phyloP scores from a whole-genome alignment of 2,797 vertebrate species.

The Oreonectes daqikongensis region DNA sequence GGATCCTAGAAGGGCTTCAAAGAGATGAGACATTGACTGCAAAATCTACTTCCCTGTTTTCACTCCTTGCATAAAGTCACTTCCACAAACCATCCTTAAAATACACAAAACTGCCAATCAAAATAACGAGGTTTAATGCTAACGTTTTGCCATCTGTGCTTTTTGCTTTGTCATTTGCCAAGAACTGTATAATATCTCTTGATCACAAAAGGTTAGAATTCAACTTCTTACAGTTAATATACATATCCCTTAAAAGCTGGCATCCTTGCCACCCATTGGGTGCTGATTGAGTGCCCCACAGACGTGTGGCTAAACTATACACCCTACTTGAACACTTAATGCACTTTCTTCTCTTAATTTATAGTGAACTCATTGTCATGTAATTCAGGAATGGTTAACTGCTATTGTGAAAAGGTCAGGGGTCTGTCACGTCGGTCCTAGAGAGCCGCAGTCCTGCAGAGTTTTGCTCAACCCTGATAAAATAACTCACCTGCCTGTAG shows the following conservation, averaged over 20 bases:
- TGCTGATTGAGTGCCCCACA: slow-evolving; percentile 3
- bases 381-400: slow-evolving; percentile 69
- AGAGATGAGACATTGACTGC: slow-evolving; percentile 86
- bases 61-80: slow-evolving; percentile 3
- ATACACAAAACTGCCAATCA: slow-evolving; percentile 48
- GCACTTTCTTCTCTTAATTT: slow-evolving; percentile 92
- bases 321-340: slow-evolving; percentile 95
- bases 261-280: neutral
- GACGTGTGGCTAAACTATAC: slow-evolving; percentile 70
- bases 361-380: slow-evolving; percentile 68
- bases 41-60: slow-evolving; percentile 23
- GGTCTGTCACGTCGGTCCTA: too few relatives aligned
- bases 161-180: slow-evolving; percentile 31
- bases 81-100: slow-evolving; percentile 22
- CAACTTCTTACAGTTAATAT: neutral
- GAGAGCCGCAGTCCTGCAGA: too few relatives aligned
- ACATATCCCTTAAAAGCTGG: neutral
- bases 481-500: too few relatives aligned
- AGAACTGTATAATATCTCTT: slow-evolving; percentile 17
- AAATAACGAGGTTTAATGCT: slow-evolving; percentile 39
- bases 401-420: slow-evolving; percentile 45
- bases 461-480: too few relatives aligned
- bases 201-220: slow-evolving; percentile 2
- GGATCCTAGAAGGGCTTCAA: slow-evolving; percentile 92
- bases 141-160: slow-evolving; percentile 2